Base-by-base conservation (phyloP, 30 jellyfish, hydroid and myxozoan species). In the Rhopilema esculentum region DNA sequence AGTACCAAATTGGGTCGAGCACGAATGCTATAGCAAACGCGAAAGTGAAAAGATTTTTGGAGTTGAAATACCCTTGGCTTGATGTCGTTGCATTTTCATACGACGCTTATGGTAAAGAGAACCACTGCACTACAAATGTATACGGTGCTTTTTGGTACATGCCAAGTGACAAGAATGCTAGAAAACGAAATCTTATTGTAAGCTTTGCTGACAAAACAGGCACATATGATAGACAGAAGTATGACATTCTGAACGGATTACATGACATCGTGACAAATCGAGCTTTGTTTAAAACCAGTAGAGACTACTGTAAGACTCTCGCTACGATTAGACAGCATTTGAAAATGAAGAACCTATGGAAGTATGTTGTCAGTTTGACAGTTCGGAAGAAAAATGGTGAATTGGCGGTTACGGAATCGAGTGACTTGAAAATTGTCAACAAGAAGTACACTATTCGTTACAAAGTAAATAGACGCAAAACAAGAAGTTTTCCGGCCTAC, bases 51-150 rank as follows among this genome's bases (percentile, higher is more conserved):
- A n/a, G n/a, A n/a, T n/a, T n/a, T n/a, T n/a, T n/a, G n/a, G 79
- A 70, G 30, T 24, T 18, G 21, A 83, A 68, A 62, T 83, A 83
- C 71, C 61, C 91, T 1, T 83, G 91, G 91, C 57, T 83, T 16
- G 65, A 66, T 16, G 69, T 65, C 20, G 75, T 50, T 15, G 57
- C 49, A 16, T 67, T n/a, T 80, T 65, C 89, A 26, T 80, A 80
- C 27, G 49, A 8, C 8, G 89, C 82, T 1, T 64, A 49, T 27
- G 89, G 89, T 22, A 30, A 69, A 23, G 22, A 22, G 0, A 8
- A 31, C 16, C 89, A 80, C 28, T 80, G 81, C 70, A 64, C 4
- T 16, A 26, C 72, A 21, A 48, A 64, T 25, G 27, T 1, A 18
- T 0, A 67, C 48, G 91, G 84, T 53, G 75, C 67, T 21, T 0